phyloP scores from a whole-genome alignment of 2,888 invertebrate species.

The Stenurella melanura region DNA sequence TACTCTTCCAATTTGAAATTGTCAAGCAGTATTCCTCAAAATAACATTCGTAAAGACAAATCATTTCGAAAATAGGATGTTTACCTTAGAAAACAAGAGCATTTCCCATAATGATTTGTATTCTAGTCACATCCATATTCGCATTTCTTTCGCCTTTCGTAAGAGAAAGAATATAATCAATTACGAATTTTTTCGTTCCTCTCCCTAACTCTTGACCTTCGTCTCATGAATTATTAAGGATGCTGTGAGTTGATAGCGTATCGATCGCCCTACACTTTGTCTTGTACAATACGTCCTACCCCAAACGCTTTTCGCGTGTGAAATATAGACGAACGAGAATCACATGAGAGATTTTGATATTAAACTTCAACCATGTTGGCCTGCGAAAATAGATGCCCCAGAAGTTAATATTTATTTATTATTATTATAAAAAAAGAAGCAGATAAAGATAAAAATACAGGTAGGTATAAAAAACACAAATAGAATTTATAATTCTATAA shows the following conservation, averaged over 20 bases:
- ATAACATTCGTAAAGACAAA: not conserved
- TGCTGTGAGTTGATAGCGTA: conserved; percentile 15
- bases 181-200: conserved; percentile 19
- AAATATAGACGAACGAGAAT: not conserved
- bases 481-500: too few species aligned
- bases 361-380: not conserved
- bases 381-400: too few species aligned
- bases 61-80: not conserved
- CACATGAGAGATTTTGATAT: not conserved
- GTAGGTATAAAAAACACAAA: too few species aligned
- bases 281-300: not conserved
- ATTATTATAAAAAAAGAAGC: too few species aligned
- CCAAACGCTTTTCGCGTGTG: not conserved
- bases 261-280: not conserved
- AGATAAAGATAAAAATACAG: too few species aligned
- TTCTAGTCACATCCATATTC: not conserved
- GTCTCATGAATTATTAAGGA: conserved; percentile 16
- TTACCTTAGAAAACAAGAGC: not conserved
- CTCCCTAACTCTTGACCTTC: conserved; percentile 18
- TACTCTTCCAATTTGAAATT: too few species aligned
- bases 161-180: conserved; percentile 17
- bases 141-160: not conserved
- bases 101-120: not conserved
- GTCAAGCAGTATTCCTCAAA: too few species aligned
- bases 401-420: too few species aligned